Conservation (phyloP, 1,140 invertebrate genomes). For the Atta texana region DNA sequence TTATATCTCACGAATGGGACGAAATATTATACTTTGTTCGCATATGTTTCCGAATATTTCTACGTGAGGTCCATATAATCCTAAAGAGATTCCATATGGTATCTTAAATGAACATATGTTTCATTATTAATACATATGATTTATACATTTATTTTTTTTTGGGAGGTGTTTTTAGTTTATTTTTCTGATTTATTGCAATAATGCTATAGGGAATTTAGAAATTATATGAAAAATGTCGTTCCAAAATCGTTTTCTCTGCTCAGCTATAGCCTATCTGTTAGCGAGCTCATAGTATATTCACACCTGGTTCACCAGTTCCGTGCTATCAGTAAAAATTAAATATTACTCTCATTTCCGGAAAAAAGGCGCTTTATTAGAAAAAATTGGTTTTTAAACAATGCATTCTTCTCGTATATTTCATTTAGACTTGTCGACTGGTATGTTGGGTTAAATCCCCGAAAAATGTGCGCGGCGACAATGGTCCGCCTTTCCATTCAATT, state of each 20-base stretch:
- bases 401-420: constrained; percentile 38
- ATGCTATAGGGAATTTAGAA: neutral
- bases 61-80: neutral
- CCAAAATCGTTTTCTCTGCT: neutral
- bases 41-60: constrained; percentile 19
- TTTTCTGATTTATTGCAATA: neutral
- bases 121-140: constrained; percentile 4
- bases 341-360: constrained; percentile 26
- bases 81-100: constrained; percentile 1
- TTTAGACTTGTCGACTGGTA: constrained; percentile 19
- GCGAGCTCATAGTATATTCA: neutral
- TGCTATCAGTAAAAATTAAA: constrained; percentile 24
- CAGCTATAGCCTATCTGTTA: neutral
- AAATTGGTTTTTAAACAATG: constrained; percentile 47
- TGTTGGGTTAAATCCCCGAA: constrained; percentile 23
- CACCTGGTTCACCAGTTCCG: neutral
- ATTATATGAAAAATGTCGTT: neutral
- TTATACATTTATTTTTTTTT: neutral
- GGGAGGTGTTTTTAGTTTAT: neutral
- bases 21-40: constrained; percentile 27
- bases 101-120: constrained; percentile 14
- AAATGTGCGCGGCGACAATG: constrained; percentile 56
- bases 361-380: constrained; percentile 21
- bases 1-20: neutral
- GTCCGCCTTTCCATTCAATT: constrained; percentile 60